These are phyloP conservation scores for Watsonalla cultraria DNA, from an alignment of 2,888 invertebrate species.

Conservation along the genomic window DNA sequence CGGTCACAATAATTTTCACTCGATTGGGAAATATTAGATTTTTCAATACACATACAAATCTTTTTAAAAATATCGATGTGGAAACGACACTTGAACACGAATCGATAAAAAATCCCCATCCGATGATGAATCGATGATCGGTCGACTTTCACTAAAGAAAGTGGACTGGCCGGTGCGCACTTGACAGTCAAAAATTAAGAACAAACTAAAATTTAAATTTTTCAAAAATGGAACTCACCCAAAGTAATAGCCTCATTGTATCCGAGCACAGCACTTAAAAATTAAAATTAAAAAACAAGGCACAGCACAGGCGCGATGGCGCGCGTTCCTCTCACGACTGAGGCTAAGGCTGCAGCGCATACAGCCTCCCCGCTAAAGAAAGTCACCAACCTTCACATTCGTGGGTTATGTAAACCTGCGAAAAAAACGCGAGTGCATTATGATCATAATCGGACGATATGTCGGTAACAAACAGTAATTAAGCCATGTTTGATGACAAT, in stretches of 20 bases:
- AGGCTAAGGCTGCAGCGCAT: conserved; percentile 31
- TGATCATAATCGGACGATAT: conserved; percentile 29
- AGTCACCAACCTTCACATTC: conserved; percentile 69
- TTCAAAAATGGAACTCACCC: conserved; percentile 52
- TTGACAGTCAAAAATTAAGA: conserved; percentile 6
- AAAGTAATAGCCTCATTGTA: conserved; percentile 72
- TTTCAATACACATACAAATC: neutral
- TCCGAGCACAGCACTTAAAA: conserved; percentile 65
- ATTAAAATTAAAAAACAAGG: conserved; percentile 40
- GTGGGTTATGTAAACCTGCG: conserved; percentile 65
- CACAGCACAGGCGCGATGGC: conserved; percentile 69
- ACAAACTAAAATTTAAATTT: conserved; percentile 2
- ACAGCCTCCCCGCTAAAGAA: conserved; percentile 65
- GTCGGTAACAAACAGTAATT: conserved; percentile 13
- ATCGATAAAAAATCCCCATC: conserved; percentile 49
- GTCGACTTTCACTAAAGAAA: conserved; percentile 62
- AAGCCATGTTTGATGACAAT: neutral
- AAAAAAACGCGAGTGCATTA: conserved; percentile 60
- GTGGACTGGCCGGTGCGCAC: conserved; percentile 31
- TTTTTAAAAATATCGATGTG: conserved; percentile 15
- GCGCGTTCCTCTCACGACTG: conserved; percentile 66
- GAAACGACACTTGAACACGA: conserved; percentile 30
- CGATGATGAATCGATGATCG: conserved; percentile 46
- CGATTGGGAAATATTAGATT: neutral
- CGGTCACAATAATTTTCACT: neutral